Evolutionary conservation across 2,888 invertebrate genomes (phyloP).

Genomic region (Acleris emargana): DNA sequence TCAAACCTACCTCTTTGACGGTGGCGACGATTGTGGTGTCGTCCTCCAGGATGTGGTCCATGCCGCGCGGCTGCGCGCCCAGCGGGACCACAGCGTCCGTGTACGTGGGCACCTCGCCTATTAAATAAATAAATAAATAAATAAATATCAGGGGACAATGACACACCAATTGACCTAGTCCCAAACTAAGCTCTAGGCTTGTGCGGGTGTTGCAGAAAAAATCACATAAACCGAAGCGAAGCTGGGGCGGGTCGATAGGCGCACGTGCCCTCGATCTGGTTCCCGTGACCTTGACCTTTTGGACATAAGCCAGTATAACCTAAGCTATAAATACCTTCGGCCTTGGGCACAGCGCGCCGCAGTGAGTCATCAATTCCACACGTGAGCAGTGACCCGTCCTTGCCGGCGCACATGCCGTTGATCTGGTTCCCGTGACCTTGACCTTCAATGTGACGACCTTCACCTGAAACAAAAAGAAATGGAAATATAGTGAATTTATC

Average conservation of each 20-base stretch:
- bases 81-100: conserved; percentile 88
- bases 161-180: no score
- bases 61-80: conserved; percentile 94
- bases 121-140: no score
- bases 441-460: conserved; percentile 91
- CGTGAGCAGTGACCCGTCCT: conserved; percentile 88
- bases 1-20: conserved; percentile 89
- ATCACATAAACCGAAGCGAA: no score
- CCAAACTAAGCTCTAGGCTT: no score
- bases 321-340: conserved; percentile 57
- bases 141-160: no score
- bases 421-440: conserved; percentile 98
- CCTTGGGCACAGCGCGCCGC: conserved; percentile 80
- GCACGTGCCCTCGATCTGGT: no score
- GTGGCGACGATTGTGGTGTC: conserved; percentile 91
- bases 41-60: conserved; percentile 89
- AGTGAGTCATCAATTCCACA: conserved; percentile 97
- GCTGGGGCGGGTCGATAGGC: no score
- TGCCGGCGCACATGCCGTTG: conserved; percentile 91
- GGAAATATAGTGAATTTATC: no score
- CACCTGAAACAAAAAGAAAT: conserved; percentile 78
- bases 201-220: no score
- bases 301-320: background rate
- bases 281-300: no score
- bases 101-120: conserved; percentile 86